Percentiles rank a stretch among this genome's conserved stretches.
These are phyloP conservation scores for Pogonus chalceus DNA, from an alignment of 1,140 invertebrate species.

Conservation along the genomic window DNA sequence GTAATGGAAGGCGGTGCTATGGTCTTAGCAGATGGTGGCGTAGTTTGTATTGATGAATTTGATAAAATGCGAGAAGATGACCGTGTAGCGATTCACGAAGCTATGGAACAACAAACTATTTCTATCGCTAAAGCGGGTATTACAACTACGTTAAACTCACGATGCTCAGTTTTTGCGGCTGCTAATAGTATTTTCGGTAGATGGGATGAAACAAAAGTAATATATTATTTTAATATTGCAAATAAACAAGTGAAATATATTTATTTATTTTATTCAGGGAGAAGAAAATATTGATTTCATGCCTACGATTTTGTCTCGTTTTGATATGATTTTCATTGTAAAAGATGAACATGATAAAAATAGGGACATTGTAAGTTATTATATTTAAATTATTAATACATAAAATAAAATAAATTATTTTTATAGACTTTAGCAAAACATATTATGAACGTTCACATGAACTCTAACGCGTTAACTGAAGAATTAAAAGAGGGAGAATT, in stretches of 20 bases:
- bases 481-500: conserved; percentile 68
- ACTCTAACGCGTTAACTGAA: conserved; percentile 59
- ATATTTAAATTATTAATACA: conserved; percentile 10
- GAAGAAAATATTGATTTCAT: conserved; percentile 99
- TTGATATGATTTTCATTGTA: conserved; percentile 99
- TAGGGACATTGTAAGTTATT: conserved; percentile 66
- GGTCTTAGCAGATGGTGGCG: conserved; percentile 98
- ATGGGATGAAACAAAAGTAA: conserved; percentile 91
- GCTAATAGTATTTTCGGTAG: conserved; percentile 97
- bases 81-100: conserved; percentile 97
- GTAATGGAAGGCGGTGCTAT: conserved; percentile 99
- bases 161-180: conserved; percentile 96
- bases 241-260: background rate
- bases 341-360: conserved; percentile 92
- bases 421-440: conserved; percentile 83
- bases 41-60: conserved; percentile 99
- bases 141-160: conserved; percentile 95
- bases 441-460: conserved; percentile 93
- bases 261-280: conserved; percentile 39
- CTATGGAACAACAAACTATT: conserved; percentile 99
- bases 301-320: conserved; percentile 99
- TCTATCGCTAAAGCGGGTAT: conserved; percentile 99
- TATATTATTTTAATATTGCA: background rate
- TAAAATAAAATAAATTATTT: conserved; percentile 9
- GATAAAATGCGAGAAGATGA: conserved; percentile 99